A percentile compares a stretch with the other conserved stretches of the same genome.
These are phyloP conservation scores for Grapholita molesta DNA, from an alignment of 1,140 invertebrate species.

Conservation along the genomic window DNA sequence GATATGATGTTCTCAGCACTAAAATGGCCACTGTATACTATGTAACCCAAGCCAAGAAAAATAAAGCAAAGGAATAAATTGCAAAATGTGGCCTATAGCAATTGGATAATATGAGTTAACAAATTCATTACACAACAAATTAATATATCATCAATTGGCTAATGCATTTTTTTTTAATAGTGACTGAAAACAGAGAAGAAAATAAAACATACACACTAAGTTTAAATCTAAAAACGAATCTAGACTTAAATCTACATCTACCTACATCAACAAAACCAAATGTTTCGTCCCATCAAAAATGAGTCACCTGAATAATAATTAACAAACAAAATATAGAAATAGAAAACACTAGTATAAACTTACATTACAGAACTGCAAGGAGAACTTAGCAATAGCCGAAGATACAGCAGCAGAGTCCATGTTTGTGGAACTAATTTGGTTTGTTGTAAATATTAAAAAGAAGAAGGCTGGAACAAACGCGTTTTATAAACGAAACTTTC, in stretches of 20 bases:
- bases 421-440: constrained; percentile 15
- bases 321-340: background rate
- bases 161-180: too few species aligned
- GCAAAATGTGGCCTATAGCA: too few species aligned
- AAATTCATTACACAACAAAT: too few species aligned
- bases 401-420: constrained; percentile 56
- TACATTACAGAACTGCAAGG: constrained; percentile 64
- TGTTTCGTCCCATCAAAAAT: background rate
- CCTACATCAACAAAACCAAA: background rate
- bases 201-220: too few species aligned
- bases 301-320: background rate
- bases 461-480: background rate
- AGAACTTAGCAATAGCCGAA: constrained; percentile 56
- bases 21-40: too few species aligned
- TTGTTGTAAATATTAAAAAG: background rate
- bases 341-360: constrained; percentile 35
- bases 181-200: too few species aligned
- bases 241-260: background rate
- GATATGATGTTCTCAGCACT: too few species aligned
- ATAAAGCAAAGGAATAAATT: constrained; percentile 15
- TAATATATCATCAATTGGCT: too few species aligned
- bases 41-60: constrained; percentile 1
- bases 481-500: background rate
- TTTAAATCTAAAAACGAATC: too few species aligned
- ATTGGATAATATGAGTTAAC: too few species aligned